These are phyloP conservation scores for Mechanitis messenoides DNA, from an alignment of 2,888 invertebrate species.

Conservation along the genomic window DNA sequence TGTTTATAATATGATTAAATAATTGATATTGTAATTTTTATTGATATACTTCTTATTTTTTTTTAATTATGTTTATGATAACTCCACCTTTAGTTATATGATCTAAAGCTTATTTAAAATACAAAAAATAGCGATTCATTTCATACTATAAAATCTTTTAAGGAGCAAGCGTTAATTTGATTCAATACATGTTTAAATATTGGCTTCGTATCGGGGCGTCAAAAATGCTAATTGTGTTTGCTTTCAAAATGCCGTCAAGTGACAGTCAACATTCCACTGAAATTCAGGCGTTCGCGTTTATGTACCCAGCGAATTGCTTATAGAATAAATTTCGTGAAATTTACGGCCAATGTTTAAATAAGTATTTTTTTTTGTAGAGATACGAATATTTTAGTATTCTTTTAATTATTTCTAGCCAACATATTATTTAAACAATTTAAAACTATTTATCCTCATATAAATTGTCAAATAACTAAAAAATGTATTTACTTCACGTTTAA, in stretches of 20 bases:
- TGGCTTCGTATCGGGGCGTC: constrained; percentile 42
- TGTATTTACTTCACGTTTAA: no score
- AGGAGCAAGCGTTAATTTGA: constrained; percentile 4
- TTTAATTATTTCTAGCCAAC: neutral
- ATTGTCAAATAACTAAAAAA: no score
- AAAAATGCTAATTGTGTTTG: constrained; percentile 48
- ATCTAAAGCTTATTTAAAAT: neutral
- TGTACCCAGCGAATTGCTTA: constrained; percentile 31
- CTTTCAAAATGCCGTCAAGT: constrained; percentile 40
- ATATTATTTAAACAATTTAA: no score
- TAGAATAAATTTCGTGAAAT: constrained; percentile 29
- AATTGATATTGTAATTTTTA: no score
- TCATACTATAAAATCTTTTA: neutral
- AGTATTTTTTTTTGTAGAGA: neutral
- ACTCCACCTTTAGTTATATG: neutral
- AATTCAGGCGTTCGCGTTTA: constrained; percentile 33
- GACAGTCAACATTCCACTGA: constrained; percentile 40
- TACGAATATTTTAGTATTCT: neutral
- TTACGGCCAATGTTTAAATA: constrained; percentile 5
- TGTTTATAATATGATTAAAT: no score
- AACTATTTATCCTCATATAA: no score
- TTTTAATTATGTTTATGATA: no score
- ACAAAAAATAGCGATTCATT: neutral
- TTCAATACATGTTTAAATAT: constrained; percentile 35
- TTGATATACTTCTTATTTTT: no score